phyloP scores from a whole-genome alignment of 1,140 invertebrate species.

The Bombus waltoni region DNA sequence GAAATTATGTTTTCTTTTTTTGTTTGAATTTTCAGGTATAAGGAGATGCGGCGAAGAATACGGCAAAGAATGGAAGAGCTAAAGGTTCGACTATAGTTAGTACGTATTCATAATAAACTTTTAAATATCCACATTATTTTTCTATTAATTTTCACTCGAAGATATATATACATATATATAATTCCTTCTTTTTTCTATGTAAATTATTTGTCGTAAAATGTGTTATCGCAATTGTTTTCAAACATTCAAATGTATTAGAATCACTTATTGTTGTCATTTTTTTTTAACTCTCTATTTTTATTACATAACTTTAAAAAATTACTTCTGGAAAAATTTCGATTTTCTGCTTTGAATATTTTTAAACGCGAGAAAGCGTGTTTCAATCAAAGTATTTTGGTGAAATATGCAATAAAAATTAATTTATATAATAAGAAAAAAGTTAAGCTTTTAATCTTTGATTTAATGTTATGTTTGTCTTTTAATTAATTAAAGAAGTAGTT shows the following conservation, averaged over 20 bases:
- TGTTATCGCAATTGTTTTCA: slow-evolving; percentile 5
- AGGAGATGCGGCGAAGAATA: slow-evolving; percentile 87
- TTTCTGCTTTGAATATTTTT: not conserved
- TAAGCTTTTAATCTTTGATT: not conserved
- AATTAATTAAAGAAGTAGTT: too few species aligned
- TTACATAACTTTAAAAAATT: not conserved
- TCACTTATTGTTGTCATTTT: not conserved
- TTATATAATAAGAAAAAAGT: not conserved
- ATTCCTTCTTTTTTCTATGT: slow-evolving; percentile 38
- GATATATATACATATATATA: not conserved
- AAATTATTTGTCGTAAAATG: slow-evolving; percentile 47
- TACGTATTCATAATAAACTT: slow-evolving; percentile 40
- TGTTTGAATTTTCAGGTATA: slow-evolving; percentile 83
- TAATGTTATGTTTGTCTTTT: too few species aligned
- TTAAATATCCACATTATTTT: slow-evolving; percentile 54
- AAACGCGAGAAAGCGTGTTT: too few species aligned
- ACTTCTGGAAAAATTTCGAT: not conserved
- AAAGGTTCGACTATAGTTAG: slow-evolving; percentile 85
- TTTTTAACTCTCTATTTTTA: not conserved
- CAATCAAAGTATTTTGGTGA: not conserved
- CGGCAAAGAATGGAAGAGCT: slow-evolving; percentile 88
- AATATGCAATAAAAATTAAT: not conserved
- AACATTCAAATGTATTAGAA: slow-evolving; percentile 7
- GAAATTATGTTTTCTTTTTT: not conserved
- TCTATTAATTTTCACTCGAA: slow-evolving; percentile 48